Evolutionary conservation across 2,113 vertebrate species (phyloP).

Genomic region (Morphnarchus princeps): DNA sequence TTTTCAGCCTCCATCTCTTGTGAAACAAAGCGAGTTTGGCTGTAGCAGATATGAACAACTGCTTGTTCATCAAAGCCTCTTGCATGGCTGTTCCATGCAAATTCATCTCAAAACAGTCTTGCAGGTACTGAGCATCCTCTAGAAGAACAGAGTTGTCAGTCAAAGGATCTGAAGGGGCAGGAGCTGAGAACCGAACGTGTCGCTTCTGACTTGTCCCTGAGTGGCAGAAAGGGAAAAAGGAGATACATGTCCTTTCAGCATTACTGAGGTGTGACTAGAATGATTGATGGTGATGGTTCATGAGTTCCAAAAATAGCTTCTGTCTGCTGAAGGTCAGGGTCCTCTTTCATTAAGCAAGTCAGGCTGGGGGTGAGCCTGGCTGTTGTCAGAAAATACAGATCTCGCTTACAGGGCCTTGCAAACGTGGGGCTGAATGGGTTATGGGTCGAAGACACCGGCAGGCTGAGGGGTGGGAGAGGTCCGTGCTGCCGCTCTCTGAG

Average conservation of each 20-base stretch:
- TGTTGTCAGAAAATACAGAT: neutral
- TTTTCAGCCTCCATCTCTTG: neutral
- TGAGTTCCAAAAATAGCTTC: constrained; percentile 4
- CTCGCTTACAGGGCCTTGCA: neutral
- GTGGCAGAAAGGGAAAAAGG: neutral
- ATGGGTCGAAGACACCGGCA: neutral
- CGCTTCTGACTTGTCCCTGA: neutral
- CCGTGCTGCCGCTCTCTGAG: neutral
- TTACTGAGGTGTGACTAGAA: neutral
- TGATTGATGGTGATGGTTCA: neutral
- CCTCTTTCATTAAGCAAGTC: neutral
- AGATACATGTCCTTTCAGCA: neutral
- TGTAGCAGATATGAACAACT: neutral
- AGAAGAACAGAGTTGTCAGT: neutral
- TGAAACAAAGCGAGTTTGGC: neutral
- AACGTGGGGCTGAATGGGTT: neutral
- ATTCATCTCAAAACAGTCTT: neutral
- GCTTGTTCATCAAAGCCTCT: neutral
- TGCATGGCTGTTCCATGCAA: neutral
- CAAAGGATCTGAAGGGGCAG: neutral
- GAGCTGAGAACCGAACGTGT: neutral
- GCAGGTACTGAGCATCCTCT: neutral
- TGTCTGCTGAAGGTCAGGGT: neutral
- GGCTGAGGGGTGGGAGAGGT: neutral
- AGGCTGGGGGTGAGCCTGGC: neutral